phyloP scores from a whole-genome alignment of 2,113 vertebrate species.

The Copsychus sechellarum region DNA sequence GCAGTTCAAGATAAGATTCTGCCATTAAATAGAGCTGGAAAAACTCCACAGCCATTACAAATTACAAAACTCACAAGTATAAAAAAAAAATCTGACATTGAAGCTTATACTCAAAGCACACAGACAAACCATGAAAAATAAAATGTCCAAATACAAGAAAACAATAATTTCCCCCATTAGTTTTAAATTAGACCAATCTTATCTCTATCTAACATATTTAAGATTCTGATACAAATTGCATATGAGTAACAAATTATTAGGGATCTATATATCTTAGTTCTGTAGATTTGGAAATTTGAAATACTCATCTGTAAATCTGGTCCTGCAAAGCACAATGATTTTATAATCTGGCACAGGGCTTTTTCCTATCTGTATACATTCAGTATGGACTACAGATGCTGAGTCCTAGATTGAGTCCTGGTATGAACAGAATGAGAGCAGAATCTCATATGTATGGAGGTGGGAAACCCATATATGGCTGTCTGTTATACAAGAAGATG shows the following conservation, averaged over 20 bases:
- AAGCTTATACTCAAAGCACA: neutral
- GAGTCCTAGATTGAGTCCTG: neutral
- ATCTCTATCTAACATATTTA: neutral
- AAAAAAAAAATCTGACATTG: neutral
- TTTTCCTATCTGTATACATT: neutral
- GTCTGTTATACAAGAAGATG: neutral
- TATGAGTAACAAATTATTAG: neutral
- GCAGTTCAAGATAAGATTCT: conserved; percentile 20
- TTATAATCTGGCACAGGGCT: neutral
- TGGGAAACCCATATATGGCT: neutral
- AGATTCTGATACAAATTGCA: neutral
- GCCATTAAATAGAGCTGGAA: conserved; percentile 27
- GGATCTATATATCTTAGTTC: neutral
- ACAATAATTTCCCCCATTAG: neutral
- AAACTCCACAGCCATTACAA: neutral
- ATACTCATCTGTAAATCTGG: neutral
- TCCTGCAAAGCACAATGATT: neutral
- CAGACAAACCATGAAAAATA: neutral
- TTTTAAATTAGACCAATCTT: neutral
- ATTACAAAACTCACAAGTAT: neutral
- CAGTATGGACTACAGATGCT: neutral
- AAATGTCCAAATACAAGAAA: neutral
- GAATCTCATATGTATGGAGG: neutral
- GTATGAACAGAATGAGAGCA: neutral
- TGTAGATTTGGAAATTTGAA: neutral